These are phyloP conservation scores for Pontoporia blainvillei DNA, from an alignment of 2,113 vertebrate species.

Conservation along the genomic window DNA sequence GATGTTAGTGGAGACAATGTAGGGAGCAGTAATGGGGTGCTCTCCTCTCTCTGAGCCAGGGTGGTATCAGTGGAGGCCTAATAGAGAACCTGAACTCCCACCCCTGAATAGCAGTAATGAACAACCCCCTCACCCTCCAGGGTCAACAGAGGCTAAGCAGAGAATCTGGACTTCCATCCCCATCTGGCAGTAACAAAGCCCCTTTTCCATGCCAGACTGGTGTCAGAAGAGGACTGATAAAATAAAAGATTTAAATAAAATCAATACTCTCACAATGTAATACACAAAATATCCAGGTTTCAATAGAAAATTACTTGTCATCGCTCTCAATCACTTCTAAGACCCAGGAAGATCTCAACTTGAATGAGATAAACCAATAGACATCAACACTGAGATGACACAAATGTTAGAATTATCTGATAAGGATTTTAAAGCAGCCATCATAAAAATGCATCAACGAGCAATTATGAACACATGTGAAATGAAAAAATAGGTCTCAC, in stretches of 20 bases:
- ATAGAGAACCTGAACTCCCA: background rate
- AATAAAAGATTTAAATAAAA: background rate
- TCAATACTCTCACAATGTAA: background rate
- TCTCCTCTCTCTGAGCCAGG: background rate
- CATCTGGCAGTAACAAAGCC: background rate
- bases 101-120: background rate
- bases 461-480: background rate
- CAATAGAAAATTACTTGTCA: background rate
- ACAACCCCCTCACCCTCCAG: background rate
- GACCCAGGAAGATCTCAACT: background rate
- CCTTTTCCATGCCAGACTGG: background rate
- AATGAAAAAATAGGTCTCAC: background rate
- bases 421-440: background rate
- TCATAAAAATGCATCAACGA: background rate
- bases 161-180: background rate
- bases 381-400: background rate
- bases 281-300: background rate
- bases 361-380: background rate
- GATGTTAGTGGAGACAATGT: background rate
- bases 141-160: background rate
- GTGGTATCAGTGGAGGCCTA: background rate
- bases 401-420: background rate
- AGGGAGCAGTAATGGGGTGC: background rate
- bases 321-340: background rate
- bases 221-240: background rate